A percentile compares a stretch with the other conserved stretches of the same genome.
phyloP scores from a whole-genome alignment of 2,797 vertebrate species.

The Tiaroga cobitis region DNA sequence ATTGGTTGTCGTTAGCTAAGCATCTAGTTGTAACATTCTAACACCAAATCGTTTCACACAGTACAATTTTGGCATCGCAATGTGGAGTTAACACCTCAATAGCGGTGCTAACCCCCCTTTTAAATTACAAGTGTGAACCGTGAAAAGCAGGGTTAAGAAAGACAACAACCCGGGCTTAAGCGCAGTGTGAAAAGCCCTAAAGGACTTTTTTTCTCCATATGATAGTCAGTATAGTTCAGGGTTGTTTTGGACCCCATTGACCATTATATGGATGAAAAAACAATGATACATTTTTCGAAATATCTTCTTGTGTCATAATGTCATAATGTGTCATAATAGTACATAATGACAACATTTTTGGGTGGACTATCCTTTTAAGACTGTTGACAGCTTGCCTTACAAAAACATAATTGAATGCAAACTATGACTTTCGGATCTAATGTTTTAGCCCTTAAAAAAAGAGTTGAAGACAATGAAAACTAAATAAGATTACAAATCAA shows the following conservation, averaged over 20 bases:
- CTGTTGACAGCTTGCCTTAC: constrained; percentile 11
- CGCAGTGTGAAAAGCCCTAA: too few species aligned
- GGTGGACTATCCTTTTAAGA: background rate
- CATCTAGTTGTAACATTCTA: too few species aligned
- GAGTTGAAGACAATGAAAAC: constrained; percentile 37
- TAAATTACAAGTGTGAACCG: too few species aligned
- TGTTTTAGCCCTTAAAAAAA: constrained; percentile 26
- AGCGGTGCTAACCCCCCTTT: too few species aligned
- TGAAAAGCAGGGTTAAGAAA: too few species aligned
- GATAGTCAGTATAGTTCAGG: background rate
- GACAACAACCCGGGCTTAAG: too few species aligned
- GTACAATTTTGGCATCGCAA: too few species aligned
- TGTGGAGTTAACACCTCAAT: too few species aligned
- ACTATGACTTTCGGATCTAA: constrained; percentile 40
- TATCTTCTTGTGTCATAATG: background rate
- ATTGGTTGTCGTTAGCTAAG: too few species aligned
- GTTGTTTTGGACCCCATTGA: background rate
- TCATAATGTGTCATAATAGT: background rate
- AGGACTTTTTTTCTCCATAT: background rate
- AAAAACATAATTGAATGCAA: constrained; percentile 3
- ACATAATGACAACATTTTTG: background rate
- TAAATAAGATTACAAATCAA: constrained; percentile 57
- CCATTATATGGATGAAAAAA: background rate
- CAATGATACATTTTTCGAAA: background rate
- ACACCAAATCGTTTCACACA: too few species aligned